Evolutionary conservation across 1,140 invertebrate genomes (phyloP).

Genomic region (Leptestheria dahalacensis): DNA sequence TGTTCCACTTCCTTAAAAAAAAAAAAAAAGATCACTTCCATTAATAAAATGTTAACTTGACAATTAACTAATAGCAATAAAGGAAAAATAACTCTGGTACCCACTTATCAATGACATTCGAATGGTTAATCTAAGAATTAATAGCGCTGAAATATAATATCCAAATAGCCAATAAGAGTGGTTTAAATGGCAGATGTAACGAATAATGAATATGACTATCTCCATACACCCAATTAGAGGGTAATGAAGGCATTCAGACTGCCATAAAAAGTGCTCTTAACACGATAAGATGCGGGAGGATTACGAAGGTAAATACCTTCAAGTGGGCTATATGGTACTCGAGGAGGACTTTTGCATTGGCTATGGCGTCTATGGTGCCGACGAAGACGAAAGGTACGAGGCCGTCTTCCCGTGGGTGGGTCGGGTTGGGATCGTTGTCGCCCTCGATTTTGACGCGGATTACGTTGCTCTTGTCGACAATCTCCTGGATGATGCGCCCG

Average conservation of each 20-base stretch:
- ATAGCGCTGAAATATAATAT: not conserved
- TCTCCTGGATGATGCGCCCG: conserved; percentile 95
- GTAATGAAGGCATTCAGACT: too few relatives aligned
- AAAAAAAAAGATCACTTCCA: not conserved
- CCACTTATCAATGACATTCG: not conserved
- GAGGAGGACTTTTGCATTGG: conserved; percentile 81
- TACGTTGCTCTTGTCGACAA: conserved; percentile 96
- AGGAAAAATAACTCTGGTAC: too few relatives aligned
- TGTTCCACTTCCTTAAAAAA: conserved; percentile 74
- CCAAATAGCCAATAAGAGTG: too few relatives aligned
- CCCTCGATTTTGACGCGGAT: conserved; percentile 92
- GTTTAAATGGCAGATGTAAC: too few relatives aligned
- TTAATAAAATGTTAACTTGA: too few relatives aligned
- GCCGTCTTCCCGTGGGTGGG: conserved; percentile 75
- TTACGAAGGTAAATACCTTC: conserved; percentile 46
- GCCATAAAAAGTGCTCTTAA: too few relatives aligned
- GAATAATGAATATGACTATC: too few relatives aligned
- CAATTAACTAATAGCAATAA: too few relatives aligned
- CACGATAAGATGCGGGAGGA: not conserved
- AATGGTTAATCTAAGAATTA: not conserved
- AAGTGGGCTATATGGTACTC: conserved; percentile 91
- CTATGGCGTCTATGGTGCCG: conserved; percentile 86
- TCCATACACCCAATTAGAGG: too few relatives aligned
- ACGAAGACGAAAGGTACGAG: conserved; percentile 97
- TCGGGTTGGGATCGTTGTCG: conserved; percentile 83